phyloP scores from a whole-genome alignment of 2,888 invertebrate genomes.

The Folsomia manolachei region DNA sequence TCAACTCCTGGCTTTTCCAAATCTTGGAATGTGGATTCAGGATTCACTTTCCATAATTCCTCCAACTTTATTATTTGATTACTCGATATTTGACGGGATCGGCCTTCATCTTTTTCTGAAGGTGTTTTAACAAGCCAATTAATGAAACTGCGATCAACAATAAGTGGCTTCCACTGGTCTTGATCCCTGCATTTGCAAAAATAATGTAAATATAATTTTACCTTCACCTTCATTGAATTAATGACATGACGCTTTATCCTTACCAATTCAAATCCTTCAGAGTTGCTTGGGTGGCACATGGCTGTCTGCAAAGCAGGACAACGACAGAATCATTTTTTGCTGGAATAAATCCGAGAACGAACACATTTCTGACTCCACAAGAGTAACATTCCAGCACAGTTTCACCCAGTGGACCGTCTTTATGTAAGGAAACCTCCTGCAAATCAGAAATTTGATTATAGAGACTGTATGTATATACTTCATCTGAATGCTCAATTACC shows the following conservation, averaged over 20 bases:
- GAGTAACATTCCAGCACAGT: slow-evolving; percentile 98
- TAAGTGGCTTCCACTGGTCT: slow-evolving; percentile 97
- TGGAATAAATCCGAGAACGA: slow-evolving; percentile 97
- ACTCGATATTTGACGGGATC: slow-evolving; percentile 94
- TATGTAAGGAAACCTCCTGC: slow-evolving; percentile 89
- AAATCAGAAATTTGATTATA: neutral
- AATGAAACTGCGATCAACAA: slow-evolving; percentile 91
- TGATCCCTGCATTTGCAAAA: slow-evolving; percentile 67
- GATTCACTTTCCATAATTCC: slow-evolving; percentile 98
- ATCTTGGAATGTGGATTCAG: slow-evolving; percentile 96
- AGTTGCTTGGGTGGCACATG: slow-evolving; percentile 95
- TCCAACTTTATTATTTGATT: slow-evolving; percentile 97
- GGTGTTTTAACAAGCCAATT: slow-evolving; percentile 98
- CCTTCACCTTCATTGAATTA: neutral
- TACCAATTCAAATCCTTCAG: slow-evolving; percentile 97
- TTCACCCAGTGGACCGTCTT: slow-evolving; percentile 96
- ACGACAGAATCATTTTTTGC: slow-evolving; percentile 98
- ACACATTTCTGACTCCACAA: slow-evolving; percentile 96
- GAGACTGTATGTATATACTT: too few relatives aligned
- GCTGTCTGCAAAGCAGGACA: slow-evolving; percentile 92
- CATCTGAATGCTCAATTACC: too few relatives aligned
- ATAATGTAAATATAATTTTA: neutral
- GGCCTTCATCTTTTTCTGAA: slow-evolving; percentile 89
- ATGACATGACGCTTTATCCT: slow-evolving; percentile 45
- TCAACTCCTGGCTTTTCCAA: slow-evolving; percentile 97